Base-by-base conservation (phyloP, 2,888 invertebrate genomes). In the Eledona agricola region DNA sequence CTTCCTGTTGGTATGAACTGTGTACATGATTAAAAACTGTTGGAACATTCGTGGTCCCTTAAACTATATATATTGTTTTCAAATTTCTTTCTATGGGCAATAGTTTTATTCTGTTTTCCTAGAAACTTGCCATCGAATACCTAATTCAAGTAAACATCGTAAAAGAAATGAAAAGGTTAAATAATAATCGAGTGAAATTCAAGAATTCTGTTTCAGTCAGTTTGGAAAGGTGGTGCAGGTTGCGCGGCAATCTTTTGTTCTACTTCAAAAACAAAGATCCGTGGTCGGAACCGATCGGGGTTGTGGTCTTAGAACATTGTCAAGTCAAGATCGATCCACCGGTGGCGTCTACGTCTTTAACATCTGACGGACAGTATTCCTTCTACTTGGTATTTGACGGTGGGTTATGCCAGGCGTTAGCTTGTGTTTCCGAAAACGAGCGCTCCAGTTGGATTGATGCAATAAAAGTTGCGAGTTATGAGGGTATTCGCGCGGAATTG, bases 231-330 rank as follows among this genome's bases (percentile, higher is more conserved):
- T 95, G 94, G 91, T 96, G 94, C 77, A 85, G 94, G 58, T 82
- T 97, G 22, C 83, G 92, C 64, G 96, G 96, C 52, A 97, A 96
- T 78, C 81, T 96, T 7, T 79, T 97, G 51, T 96, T 96, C 79
- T 96, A 95, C 77, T 87, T 95, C 72, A 94, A 94, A 77, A 89
- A 89, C 31, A 86, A 88, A 63, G 93, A 95, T 74, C 89, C 89
- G 66, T 90, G 88, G 84, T 90, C 92, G 12, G 90, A 93, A 66
- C 93, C 95, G 0, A 79, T 88, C 55, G 96, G 95, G 17, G 87
- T 96, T 1, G 85, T 96, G 63, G 88, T 97, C 37, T 78, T 96
- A 59, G 94, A 96, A 71, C 88, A 93, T 66, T 95, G 92, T 75
- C 84, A 87, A 58, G 86, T 95, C 31, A 83, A 88, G 49, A 75